Evolutionary conservation across 1,140 invertebrate species (phyloP).

Genomic region (Meloidogyne chitwoodi): DNA sequence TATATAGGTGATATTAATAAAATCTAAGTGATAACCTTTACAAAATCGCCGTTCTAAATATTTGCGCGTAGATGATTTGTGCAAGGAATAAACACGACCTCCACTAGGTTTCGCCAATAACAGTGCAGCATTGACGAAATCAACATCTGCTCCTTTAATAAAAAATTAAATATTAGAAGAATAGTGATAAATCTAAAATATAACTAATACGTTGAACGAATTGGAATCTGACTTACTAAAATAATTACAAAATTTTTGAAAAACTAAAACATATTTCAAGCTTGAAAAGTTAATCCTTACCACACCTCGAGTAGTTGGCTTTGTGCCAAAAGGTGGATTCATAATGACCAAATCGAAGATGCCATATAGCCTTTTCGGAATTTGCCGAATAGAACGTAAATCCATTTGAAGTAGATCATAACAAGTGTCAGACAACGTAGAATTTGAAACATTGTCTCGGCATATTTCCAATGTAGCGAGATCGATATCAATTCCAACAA

Average conservation of each 20-base stretch:
- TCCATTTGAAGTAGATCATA: conserved; percentile 23
- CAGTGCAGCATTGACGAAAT: conserved; percentile 27
- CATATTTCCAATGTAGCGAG: conserved; percentile 7
- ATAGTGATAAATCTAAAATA: background rate
- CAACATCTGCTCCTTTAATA: conserved; percentile 27
- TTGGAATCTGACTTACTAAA: too few species aligned
- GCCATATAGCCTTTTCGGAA: background rate
- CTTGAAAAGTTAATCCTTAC: too few species aligned
- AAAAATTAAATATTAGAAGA: background rate
- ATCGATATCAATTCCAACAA: conserved; percentile 26
- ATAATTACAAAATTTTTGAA: too few species aligned
- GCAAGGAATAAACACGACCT: conserved; percentile 26
- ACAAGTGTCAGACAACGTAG: conserved; percentile 1
- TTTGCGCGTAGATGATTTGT: conserved; percentile 25
- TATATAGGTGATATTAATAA: too few species aligned
- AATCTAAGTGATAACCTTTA: too few species aligned
- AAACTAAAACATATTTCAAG: too few species aligned
- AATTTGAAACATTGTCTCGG: conserved; percentile 1
- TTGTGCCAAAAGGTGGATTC: conserved; percentile 39
- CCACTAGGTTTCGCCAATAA: conserved; percentile 7
- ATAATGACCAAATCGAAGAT: conserved; percentile 33
- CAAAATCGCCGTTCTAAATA: conserved; percentile 5
- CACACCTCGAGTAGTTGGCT: conserved; percentile 23
- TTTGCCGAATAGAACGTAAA: background rate
- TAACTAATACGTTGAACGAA: too few species aligned